Base-by-base conservation (phyloP, 2,888 invertebrate genomes). In the Cacoxenus indagator region DNA sequence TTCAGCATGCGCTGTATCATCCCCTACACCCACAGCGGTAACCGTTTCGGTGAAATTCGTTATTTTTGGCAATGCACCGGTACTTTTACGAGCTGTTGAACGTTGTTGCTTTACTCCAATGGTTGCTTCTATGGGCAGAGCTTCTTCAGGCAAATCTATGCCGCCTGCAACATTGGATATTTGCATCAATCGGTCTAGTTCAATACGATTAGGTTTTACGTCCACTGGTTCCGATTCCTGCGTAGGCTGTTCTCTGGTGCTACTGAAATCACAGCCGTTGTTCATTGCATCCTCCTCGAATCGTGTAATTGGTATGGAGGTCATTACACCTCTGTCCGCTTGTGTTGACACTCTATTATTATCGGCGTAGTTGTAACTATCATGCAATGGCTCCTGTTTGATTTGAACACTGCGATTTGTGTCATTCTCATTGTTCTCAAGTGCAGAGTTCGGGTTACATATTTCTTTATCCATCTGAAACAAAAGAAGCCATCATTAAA, bases 131-230 rank as follows among this genome's bases (percentile, higher is more conserved):
- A 72, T 45, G 0, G 77, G 70, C 67, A 76, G 31, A 4, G 9
- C 74, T 65, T 83, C 81, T 43, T 76, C 74, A 1, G 74, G 76
- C 76, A 84, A 77, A 22, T 72, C 75, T 8, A 81, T 78, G 14
- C 84, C 87, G 62, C 85, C 82, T 2, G 79, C 78, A n/a, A 86
- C 78, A 64, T 82, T 79, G 0, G 82, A 75, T 67, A 87, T 86
- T 75, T 84, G 73, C 64, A 87, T 73, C 54, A 85, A 72, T 1
- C 84, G 84, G 75, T 86, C 84, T 5, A 87, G 74, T 45, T 86
- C 86, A 66, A 75, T 70, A 17, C 83, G 78, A 73, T 84, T 85
- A 1, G 87, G 87, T 62, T 87, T 87, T 2, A 87, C 75, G 72
- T 87, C 87, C 57, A 78, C 73, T 3, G 70, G 14, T 14, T 64